Percentiles rank a stretch among this genome's conserved stretches.
phyloP scores from a whole-genome alignment of 2,113 vertebrate species.

The Myotis lucifugus region DNA sequence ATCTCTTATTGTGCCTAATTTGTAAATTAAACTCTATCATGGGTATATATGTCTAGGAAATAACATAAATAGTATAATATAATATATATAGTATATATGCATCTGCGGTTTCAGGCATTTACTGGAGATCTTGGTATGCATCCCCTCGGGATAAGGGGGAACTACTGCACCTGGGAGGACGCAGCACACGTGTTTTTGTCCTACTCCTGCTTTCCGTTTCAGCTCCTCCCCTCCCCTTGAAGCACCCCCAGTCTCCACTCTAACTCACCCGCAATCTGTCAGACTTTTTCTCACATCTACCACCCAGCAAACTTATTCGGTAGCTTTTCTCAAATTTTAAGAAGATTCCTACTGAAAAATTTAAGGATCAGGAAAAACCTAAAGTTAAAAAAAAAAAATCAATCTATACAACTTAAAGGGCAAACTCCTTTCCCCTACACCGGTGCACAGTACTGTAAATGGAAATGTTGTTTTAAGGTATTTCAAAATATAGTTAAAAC shows the following conservation, averaged over 20 bases:
- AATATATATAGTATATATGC: background rate
- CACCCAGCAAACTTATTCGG: background rate
- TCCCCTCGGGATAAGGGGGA: no score
- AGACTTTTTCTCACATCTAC: background rate
- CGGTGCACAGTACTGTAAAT: background rate
- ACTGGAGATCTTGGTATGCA: background rate
- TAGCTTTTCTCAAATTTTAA: background rate
- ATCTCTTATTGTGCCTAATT: background rate
- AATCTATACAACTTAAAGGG: background rate
- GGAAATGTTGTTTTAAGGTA: background rate
- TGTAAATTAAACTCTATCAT: background rate
- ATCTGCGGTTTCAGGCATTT: background rate
- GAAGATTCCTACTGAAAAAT: slow-evolving; percentile 2
- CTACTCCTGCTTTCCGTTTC: background rate
- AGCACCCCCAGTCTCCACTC: background rate
- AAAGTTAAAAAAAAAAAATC: background rate
- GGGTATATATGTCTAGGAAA: background rate
- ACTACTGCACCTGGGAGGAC: background rate
- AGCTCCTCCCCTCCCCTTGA: background rate
- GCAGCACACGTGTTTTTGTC: background rate
- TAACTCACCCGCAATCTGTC: background rate
- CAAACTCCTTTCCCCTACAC: background rate
- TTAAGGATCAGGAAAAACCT: background rate
- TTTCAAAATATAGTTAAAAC: slow-evolving; percentile 35
- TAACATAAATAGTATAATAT: background rate